Percentiles rank a stretch among this genome's conserved stretches.
These are phyloP conservation scores for Zaprionus gabonicus DNA, from an alignment of 1,140 invertebrate genomes.

Conservation along the genomic window DNA sequence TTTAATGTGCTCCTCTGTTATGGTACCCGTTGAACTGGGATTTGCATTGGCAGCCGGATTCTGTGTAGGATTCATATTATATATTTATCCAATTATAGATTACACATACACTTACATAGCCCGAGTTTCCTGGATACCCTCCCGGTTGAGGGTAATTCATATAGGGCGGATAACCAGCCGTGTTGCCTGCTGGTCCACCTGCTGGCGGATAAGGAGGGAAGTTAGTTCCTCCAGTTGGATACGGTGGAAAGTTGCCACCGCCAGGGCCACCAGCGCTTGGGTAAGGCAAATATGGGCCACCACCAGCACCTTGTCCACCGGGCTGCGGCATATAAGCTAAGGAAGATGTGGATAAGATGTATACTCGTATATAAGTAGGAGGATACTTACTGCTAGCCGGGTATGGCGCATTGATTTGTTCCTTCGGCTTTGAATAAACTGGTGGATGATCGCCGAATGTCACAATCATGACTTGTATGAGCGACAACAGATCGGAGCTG, in stretches of 20 bases:
- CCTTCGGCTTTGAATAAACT: conserved; percentile 92
- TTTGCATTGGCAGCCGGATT: conserved; percentile 52
- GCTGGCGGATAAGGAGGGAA: conserved; percentile 71
- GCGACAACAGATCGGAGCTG: conserved; percentile 92
- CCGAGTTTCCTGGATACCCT: conserved; percentile 79
- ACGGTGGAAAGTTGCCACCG: conserved; percentile 71
- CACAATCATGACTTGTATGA: conserved; percentile 96
- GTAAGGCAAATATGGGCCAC: conserved; percentile 69
- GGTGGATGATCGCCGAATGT: conserved; percentile 98
- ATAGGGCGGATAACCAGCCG: conserved; percentile 84
- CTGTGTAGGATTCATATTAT: conserved; percentile 23
- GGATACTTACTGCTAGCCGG: conserved; percentile 59
- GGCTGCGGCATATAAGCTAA: conserved; percentile 71
- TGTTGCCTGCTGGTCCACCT: conserved; percentile 31
- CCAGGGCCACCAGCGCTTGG: conserved; percentile 53
- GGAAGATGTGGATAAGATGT: not conserved
- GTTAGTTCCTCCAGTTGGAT: conserved; percentile 60
- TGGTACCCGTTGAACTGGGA: conserved; percentile 88
- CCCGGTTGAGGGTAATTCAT: conserved; percentile 84
- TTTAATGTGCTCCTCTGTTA: conserved; percentile 97
- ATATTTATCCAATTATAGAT: not conserved
- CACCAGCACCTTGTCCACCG: conserved; percentile 47
- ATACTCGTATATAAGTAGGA: not conserved
- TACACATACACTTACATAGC: conserved; percentile 63
- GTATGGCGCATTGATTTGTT: conserved; percentile 69